Evolutionary conservation across 1,140 invertebrate genomes (phyloP).

Genomic region (Oppia nitens): DNA sequence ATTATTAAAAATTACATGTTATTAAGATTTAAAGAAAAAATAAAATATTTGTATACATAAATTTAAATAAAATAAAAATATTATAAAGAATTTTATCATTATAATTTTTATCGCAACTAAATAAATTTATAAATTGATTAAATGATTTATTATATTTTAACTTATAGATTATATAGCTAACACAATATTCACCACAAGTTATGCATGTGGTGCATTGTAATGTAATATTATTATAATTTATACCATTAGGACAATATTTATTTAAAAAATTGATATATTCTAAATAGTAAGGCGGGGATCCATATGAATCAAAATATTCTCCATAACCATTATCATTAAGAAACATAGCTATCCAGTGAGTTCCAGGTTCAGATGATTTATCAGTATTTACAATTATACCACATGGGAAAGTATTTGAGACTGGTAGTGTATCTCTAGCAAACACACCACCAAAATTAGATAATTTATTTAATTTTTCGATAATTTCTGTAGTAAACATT

Average conservation of each 20-base stretch:
- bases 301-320: constrained; percentile 12
- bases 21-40: too few relatives aligned
- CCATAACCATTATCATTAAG: neutral
- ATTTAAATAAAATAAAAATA: too few relatives aligned
- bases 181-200: neutral
- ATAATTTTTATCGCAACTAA: too few relatives aligned
- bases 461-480: neutral
- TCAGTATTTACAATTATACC: neutral
- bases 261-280: neutral
- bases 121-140: too few relatives aligned
- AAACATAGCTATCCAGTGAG: constrained; percentile 17
- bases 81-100: too few relatives aligned
- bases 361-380: neutral
- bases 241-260: neutral
- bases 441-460: neutral
- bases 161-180: neutral
- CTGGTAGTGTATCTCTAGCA: neutral
- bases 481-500: neutral
- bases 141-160: too few relatives aligned
- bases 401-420: neutral
- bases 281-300: neutral
- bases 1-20: too few relatives aligned
- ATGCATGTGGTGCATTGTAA: neutral
- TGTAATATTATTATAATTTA: neutral
- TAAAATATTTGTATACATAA: too few relatives aligned